Evolutionary conservation across 1,140 invertebrate species (phyloP).

Genomic region (Nebria ingens): DNA sequence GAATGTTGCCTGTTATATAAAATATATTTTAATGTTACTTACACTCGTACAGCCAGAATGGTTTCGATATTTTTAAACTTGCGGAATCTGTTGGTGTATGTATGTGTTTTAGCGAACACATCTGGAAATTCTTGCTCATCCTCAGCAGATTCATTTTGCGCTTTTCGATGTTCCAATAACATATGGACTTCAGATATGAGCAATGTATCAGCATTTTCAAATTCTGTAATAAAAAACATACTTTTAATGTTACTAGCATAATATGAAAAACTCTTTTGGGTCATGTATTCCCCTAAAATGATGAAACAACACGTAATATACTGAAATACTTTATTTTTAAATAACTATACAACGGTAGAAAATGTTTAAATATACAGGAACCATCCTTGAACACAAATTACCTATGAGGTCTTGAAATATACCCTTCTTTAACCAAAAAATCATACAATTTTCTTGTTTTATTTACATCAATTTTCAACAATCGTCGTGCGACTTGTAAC

Average conservation of each 20-base stretch:
- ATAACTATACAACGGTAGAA: too few relatives aligned
- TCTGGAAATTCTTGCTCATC: conserved; percentile 98
- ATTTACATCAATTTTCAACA: conserved; percentile 89
- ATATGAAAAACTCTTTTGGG: too few relatives aligned
- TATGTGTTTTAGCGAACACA: conserved; percentile 96
- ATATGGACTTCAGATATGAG: conserved; percentile 98
- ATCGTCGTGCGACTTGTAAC: conserved; percentile 64
- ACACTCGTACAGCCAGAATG: conserved; percentile 88
- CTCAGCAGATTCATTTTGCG: conserved; percentile 95
- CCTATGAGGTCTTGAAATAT: conserved; percentile 42
- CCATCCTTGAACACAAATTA: background rate
- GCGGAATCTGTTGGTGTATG: conserved; percentile 90
- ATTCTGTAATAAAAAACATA: conserved; percentile 57
- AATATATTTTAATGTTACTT: conserved; percentile 25
- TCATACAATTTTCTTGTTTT: conserved; percentile 86
- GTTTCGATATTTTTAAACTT: conserved; percentile 99
- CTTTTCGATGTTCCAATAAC: conserved; percentile 92
- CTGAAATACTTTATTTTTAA: too few relatives aligned
- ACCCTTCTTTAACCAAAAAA: conserved; percentile 60
- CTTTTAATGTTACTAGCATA: too few relatives aligned
- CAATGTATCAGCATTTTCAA: conserved; percentile 96
- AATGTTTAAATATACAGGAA: too few relatives aligned
- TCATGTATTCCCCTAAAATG: too few relatives aligned
- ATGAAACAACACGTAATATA: too few relatives aligned
- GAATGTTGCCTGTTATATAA: background rate